Conservation (phyloP, 2,113 vertebrate species). For the Capreolus pygargus region DNA sequence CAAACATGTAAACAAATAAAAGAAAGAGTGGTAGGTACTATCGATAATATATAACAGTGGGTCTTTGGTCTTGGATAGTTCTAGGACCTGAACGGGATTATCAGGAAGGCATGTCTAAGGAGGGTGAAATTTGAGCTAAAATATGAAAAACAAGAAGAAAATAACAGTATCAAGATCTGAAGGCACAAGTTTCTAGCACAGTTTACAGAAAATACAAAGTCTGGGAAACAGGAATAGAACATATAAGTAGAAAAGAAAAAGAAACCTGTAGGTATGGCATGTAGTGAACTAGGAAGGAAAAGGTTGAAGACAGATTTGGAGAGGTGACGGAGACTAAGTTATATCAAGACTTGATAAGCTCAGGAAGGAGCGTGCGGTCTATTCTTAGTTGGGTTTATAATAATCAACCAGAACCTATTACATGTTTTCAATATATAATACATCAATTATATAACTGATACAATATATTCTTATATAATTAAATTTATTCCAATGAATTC, state of each 20-base stretch:
- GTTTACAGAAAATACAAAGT: not conserved
- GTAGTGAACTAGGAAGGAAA: not conserved
- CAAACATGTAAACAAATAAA: not conserved
- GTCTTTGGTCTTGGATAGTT: not conserved
- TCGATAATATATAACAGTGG: not conserved
- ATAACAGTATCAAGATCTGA: not conserved
- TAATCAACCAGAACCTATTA: not conserved
- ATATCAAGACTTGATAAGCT: fast-evolving
- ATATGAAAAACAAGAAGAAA: not conserved
- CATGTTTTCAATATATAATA: not conserved
- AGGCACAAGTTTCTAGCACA: not conserved
- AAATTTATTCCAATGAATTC: not conserved
- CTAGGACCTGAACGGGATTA: not conserved
- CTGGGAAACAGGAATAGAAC: fast-evolving
- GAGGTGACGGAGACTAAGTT: not conserved
- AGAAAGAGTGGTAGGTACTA: not conserved
- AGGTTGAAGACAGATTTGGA: not conserved
- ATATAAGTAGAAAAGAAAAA: not conserved
- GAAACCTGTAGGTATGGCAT: not conserved
- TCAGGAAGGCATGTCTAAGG: not conserved
- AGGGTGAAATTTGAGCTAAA: not conserved
- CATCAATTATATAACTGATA: not conserved
- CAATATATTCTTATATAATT: not conserved
- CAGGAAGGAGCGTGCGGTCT: not conserved
- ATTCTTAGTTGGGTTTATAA: not conserved